Base-by-base conservation (phyloP, 2,888 invertebrate species). In the Sycophila texana region DNA sequence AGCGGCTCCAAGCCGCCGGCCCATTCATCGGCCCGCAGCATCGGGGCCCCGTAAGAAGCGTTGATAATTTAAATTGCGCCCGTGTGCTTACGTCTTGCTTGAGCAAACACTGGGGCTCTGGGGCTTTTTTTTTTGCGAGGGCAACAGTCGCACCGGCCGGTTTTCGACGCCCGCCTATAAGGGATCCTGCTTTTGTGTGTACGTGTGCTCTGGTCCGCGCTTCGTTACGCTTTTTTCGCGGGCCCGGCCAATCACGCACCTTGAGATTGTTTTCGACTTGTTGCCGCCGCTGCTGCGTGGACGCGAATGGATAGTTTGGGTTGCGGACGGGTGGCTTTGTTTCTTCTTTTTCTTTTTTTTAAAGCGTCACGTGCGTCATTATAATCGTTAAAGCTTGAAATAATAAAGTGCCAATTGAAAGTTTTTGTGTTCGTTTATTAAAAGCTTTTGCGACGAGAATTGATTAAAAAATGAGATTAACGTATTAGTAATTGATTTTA, bases 51-150 rank as follows among this genome's bases (percentile, higher is more conserved):
- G 82, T 84, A 88, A 87, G 86, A 88, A 88, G 87, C 87, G 85
- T 87, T 84, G 86, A 88, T 89, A 89, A 89, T 89, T 89, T 88
- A 87, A 89, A 88, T 89, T 89, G 87, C 86, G 85, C 87, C 87
- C 87, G 47, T 4, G 39, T 18, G 84, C 86, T 85, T 87, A 18
- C 22, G 13, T 20, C 70, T 61, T 20, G 39, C 61, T 86, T 87
- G 86, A 88, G 86, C 86, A 87, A 86, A 88, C 83, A 84, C 47
- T n/a, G 39, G 10, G 39, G 39, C 39, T 10, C 30, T 4, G 30
- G 30, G n/a, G n/a, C n/a, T n/a, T n/a, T 7, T 7, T 39, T 39
- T 39, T 39, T 39, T 39, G 39, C 39, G 39, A 7, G 39, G 39
- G 39, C 39, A 39, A 10, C 0, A 39, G 39, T 39, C 39, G 39